Evolutionary conservation across 2,797 vertebrate genomes (phyloP).

Genomic region (Clamator glandarius): DNA sequence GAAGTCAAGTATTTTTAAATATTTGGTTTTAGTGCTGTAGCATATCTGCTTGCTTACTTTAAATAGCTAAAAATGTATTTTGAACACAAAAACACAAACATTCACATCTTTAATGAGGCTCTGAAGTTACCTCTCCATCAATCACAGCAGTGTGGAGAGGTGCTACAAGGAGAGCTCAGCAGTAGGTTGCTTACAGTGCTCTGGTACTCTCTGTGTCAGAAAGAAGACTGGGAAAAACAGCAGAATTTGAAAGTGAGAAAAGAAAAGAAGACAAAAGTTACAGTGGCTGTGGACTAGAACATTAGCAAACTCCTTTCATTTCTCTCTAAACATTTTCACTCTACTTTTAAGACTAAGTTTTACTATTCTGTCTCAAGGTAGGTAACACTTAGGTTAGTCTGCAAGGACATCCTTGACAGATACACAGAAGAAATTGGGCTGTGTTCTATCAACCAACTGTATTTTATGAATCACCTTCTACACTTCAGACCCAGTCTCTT

Average conservation of each 20-base stretch:
- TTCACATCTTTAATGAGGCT: background rate
- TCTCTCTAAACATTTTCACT: background rate
- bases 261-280: background rate
- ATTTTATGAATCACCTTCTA: background rate
- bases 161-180: background rate
- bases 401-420: background rate
- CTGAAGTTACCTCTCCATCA: background rate
- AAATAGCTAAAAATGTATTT: conserved; percentile 51
- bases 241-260: background rate
- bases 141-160: background rate
- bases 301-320: background rate
- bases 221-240: background rate
- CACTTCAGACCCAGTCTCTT: background rate
- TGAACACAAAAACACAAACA: background rate
- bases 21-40: conserved; percentile 49
- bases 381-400: background rate
- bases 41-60: conserved; percentile 35
- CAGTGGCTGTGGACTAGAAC: background rate
- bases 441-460: background rate
- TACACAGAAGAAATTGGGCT: background rate
- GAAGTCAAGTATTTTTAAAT: conserved; percentile 59
- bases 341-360: background rate
- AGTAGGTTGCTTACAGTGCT: background rate
- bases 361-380: background rate
- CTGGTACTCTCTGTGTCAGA: background rate